Evolutionary conservation across 2,113 vertebrate species (phyloP), one percentile per base, ranked within the genome.

Genomic region (Calidris pygmaea): DNA sequence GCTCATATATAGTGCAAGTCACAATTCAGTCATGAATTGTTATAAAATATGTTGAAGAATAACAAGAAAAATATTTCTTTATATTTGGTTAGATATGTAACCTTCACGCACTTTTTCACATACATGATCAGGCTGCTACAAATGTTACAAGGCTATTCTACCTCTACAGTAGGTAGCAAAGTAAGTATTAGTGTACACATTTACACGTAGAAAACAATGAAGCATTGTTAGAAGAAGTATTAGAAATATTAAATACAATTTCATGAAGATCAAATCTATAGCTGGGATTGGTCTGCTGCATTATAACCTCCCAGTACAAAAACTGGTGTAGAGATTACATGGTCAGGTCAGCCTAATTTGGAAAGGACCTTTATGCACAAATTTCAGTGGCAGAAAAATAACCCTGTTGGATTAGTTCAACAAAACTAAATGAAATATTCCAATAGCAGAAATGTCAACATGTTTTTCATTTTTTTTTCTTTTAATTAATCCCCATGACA

Each of bases 361-460:
- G 13, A 91, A 72, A 32, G 71, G 4, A n/a, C 12, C 47, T 15
- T 67, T 85, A 43, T 14, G 14, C 17, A 78, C 3, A 75, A 48
- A 74, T 80, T 86, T 85, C 47, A 37, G 23, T 60, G 30, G 6
- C n/a, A 74, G 26, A 70, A 87, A 59, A 71, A 24, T 67, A 92
- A n/a, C 19, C 1, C 0, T 62, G 26, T 32, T 90, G 26, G 8
- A 78, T 90, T 80, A 66, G 15, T 58, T 83, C n/a, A 73, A 37
- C 12, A 86, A 80, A 55, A 58, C 6, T 19, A 80, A 93, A 93
- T 77, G 3, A 45, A 81, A 84, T 89, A 59, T 81, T 80, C 41
- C 17, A 63, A 5, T 90, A 95, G 73, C 55, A 75, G 79, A 96
- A 95, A 97, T 89, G 65, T 92, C 86, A 95, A 35, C 3, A 7